phyloP scores from a whole-genome alignment of 2,888 invertebrate genomes.

The Creontiades dilutus region DNA sequence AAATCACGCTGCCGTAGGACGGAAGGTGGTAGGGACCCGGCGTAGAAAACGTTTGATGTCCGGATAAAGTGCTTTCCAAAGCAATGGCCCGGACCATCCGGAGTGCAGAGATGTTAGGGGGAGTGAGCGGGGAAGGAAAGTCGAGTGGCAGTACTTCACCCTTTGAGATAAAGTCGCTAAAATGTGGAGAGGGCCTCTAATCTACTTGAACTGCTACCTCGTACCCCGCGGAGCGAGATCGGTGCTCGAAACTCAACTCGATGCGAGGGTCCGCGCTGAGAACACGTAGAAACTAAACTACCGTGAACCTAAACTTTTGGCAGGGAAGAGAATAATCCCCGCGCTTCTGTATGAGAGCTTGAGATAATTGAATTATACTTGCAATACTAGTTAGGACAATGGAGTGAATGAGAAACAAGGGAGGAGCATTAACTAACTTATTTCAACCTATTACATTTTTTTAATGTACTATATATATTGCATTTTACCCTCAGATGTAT shows the following conservation, averaged over 20 bases:
- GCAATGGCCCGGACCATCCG: slow-evolving; percentile 52
- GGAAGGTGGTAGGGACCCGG: neutral
- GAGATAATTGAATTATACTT: slow-evolving; percentile 12
- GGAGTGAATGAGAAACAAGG: neutral
- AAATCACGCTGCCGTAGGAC: neutral
- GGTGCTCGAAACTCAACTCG: slow-evolving; percentile 29
- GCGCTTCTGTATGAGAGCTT: neutral
- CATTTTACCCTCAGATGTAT: no score
- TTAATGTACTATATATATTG: no score
- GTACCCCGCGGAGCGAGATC: slow-evolving; percentile 9
- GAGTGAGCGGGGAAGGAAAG: neutral
- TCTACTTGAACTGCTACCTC: slow-evolving; percentile 53
- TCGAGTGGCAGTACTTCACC: slow-evolving; percentile 57
- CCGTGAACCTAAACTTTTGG: slow-evolving; percentile 23
- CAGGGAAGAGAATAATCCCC: neutral
- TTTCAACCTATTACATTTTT: no score
- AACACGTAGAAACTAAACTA: slow-evolving; percentile 34
- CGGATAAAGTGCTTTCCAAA: slow-evolving; percentile 53
- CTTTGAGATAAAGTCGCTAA: slow-evolving; percentile 52
- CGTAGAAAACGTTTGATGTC: slow-evolving; percentile 54
- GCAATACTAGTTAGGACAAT: neutral
- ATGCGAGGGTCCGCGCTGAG: neutral
- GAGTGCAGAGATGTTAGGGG: slow-evolving; percentile 25
- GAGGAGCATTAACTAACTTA: no score
- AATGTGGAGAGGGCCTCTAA: slow-evolving; percentile 52